These are phyloP conservation scores for Bombus sibiricus DNA, from an alignment of 1,140 invertebrate species.

Conservation along the genomic window DNA sequence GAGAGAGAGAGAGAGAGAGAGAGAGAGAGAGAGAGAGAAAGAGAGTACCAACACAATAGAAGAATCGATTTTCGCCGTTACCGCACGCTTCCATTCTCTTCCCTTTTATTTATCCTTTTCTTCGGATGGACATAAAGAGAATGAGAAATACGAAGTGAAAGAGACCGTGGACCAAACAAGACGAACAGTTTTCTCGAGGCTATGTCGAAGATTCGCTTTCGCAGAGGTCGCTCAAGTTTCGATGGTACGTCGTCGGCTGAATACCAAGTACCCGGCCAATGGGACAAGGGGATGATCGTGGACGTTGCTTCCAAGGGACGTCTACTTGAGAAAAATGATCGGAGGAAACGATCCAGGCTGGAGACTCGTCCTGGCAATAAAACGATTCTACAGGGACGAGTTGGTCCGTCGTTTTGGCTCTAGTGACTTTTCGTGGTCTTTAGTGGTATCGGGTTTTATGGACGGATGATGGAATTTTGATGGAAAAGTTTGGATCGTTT, in stretches of 20 bases:
- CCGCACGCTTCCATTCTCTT: neutral
- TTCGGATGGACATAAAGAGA: neutral
- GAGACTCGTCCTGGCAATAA: slow-evolving; percentile 13
- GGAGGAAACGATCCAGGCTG: neutral
- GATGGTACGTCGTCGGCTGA: slow-evolving; percentile 71
- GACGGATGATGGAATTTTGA: slow-evolving; percentile 27
- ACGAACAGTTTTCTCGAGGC: slow-evolving; percentile 55
- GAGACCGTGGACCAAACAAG: slow-evolving; percentile 72
- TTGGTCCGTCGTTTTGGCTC: neutral
- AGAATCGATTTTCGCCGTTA: slow-evolving; percentile 5
- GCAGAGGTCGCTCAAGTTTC: slow-evolving; percentile 73
- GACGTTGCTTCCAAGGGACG: slow-evolving; percentile 42
- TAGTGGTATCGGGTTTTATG: slow-evolving; percentile 20
- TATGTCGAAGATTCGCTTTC: slow-evolving; percentile 67
- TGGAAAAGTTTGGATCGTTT: slow-evolving; percentile 4
- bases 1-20: neutral
- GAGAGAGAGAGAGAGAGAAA: too few relatives aligned
- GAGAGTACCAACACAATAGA: neutral
- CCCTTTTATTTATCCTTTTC: neutral
- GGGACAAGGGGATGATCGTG: slow-evolving; percentile 45
- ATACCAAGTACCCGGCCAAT: slow-evolving; percentile 70
- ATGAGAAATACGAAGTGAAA: neutral
- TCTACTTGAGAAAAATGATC: slow-evolving; percentile 45
- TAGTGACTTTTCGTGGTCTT: slow-evolving; percentile 6
- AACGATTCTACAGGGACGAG: slow-evolving; percentile 38